These are phyloP conservation scores for Empis livida DNA, from an alignment of 2,888 invertebrate species.

Conservation along the genomic window DNA sequence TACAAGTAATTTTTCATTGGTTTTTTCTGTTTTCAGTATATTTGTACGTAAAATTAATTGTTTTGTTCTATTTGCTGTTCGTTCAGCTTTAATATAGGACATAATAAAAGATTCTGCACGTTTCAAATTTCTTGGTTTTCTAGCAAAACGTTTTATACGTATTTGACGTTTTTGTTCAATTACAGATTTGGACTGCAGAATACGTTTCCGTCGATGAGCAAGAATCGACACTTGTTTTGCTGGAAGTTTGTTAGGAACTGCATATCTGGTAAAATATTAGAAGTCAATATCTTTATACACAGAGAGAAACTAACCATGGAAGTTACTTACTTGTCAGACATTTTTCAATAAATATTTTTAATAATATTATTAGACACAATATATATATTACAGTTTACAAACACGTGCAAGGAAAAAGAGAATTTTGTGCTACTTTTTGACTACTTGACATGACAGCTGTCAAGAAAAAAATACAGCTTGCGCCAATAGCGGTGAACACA, in stretches of 20 bases:
- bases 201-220: slow-evolving; percentile 32
- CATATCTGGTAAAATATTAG: slow-evolving; percentile 23
- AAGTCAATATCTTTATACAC: neutral
- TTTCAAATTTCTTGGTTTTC: slow-evolving; percentile 27
- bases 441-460: too few relatives aligned
- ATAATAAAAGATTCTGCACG: slow-evolving; percentile 35
- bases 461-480: too few relatives aligned
- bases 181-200: slow-evolving; percentile 27
- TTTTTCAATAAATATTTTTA: slow-evolving; percentile 6
- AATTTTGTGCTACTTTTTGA: too few relatives aligned
- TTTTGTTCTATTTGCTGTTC: slow-evolving; percentile 27
- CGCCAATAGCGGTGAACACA: too few relatives aligned
- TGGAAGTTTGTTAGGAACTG: slow-evolving; percentile 34
- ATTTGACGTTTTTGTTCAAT: slow-evolving; percentile 25
- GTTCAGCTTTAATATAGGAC: slow-evolving; percentile 30
- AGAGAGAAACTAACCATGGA: too few relatives aligned
- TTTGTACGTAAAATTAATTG: slow-evolving; percentile 23
- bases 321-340: slow-evolving; percentile 31
- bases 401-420: neutral
- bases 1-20: slow-evolving; percentile 27
- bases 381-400: neutral
- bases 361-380: too few relatives aligned
- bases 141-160: slow-evolving; percentile 22
- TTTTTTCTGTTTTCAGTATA: slow-evolving; percentile 19
- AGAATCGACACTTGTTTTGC: slow-evolving; percentile 34